phyloP scores from a whole-genome alignment of 2,797 vertebrate genomes.

The Remorina albescens region DNA sequence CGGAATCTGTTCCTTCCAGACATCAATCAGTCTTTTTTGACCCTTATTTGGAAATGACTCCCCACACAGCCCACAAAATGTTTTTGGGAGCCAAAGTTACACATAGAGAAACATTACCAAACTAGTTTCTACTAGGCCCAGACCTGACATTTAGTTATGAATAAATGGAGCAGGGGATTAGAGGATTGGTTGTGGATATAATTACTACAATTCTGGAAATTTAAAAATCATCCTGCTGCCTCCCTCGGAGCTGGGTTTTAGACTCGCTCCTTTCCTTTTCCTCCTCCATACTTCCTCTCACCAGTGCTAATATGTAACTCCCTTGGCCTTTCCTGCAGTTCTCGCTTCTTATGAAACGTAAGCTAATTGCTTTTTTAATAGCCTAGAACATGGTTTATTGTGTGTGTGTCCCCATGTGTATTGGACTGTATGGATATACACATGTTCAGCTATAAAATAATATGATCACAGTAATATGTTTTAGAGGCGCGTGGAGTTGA shows the following conservation, averaged over 20 bases:
- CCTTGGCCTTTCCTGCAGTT: constrained; percentile 43
- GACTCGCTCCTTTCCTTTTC: constrained; percentile 15
- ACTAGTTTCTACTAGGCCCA: not conserved
- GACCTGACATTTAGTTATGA: not conserved
- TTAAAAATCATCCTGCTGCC: too few species aligned
- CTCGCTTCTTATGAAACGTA: constrained; percentile 43
- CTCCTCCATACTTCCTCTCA: constrained; percentile 28
- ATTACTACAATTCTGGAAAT: not conserved
- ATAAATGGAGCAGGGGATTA: not conserved
- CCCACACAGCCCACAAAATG: constrained; percentile 1
- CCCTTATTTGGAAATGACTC: constrained; percentile 1
- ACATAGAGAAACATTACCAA: not conserved
- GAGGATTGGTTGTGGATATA: not conserved
- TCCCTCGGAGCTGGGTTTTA: too few species aligned
- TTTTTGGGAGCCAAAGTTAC: not conserved
- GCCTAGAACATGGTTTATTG: constrained; percentile 64
- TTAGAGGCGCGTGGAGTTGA: constrained; percentile 19
- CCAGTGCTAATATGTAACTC: constrained; percentile 43
- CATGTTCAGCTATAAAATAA: constrained; percentile 22
- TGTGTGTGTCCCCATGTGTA: constrained; percentile 49
- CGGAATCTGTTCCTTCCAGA: constrained; percentile 6
- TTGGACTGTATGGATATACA: constrained; percentile 36
- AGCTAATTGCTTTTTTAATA: constrained; percentile 75
- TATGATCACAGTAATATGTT: constrained; percentile 36
- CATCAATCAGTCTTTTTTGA: constrained; percentile 16